Percentiles rank a stretch among this genome's conserved stretches.
These are phyloP conservation scores for Gallinago paraguaiae DNA, from an alignment of 2,113 vertebrate species.

Conservation along the genomic window DNA sequence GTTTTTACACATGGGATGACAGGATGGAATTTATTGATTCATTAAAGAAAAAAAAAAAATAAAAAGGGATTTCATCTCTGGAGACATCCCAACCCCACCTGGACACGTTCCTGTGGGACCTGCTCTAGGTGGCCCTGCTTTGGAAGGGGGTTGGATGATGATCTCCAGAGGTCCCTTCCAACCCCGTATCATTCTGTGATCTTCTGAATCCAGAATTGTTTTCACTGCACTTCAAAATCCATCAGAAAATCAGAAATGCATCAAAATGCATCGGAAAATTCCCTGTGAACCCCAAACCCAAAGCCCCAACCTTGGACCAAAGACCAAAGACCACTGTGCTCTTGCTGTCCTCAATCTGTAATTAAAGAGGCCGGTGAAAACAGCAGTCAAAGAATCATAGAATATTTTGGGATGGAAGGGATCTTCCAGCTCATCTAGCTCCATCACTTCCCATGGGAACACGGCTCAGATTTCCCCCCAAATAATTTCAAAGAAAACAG, in stretches of 20 bases:
- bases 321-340: too few relatives aligned
- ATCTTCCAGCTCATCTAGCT: background rate
- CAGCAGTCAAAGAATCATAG: too few relatives aligned
- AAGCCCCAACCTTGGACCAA: background rate
- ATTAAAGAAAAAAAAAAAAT: background rate
- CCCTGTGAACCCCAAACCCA: background rate
- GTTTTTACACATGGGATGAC: background rate
- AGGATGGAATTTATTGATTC: background rate
- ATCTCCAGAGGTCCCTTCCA: too few relatives aligned
- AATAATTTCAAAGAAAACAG: too few relatives aligned
- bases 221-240: rapidly evolving
- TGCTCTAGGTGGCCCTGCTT: too few relatives aligned
- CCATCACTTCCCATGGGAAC: too few relatives aligned
- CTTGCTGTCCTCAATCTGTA: background rate
- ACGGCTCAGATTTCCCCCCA: too few relatives aligned
- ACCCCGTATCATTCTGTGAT: too few relatives aligned
- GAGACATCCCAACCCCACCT: too few relatives aligned
- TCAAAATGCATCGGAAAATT: background rate
- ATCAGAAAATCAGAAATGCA: too few relatives aligned
- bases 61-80: background rate
- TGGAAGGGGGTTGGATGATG: too few relatives aligned
- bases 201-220: background rate
- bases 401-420: background rate
- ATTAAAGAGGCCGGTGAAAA: background rate
- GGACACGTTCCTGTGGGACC: too few relatives aligned